Evolutionary conservation across 2,113 vertebrate species (phyloP), one percentile per base, ranked within the genome.

Genomic region (Lophius piscatorius): DNA sequence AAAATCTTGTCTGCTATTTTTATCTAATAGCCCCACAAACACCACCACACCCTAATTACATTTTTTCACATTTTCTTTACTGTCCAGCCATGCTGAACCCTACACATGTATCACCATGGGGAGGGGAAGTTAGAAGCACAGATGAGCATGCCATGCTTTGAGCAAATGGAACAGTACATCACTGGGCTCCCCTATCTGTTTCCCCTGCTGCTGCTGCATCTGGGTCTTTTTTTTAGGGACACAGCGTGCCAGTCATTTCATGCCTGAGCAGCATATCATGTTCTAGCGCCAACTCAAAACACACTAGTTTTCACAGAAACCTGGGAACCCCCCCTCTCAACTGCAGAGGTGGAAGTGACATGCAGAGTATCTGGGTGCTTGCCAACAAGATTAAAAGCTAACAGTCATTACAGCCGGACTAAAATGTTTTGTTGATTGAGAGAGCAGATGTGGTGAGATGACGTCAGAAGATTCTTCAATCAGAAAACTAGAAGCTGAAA

Each of bases 141-240:
- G 50, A 26, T 22, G 42, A 51, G 54, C 47, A 44, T 9, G 39
- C 47, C 60, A 63, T 36, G 69, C 64, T 54, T 41, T 9, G 46
- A 74, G 68, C 71, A 73, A 61, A 67, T 62, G 42, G 51, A 39
- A 60, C 39, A 61, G 59, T 14, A 14, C 76, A 57, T 57, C 61
- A 33, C 0, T 42, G 50, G 48, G 29, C 24, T 51, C 33, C 50
- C 51, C 29, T 10, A 28, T 28, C 66, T 13, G 18, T 55, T 34
- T 55, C 38, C 36, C 41, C 54, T 39, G 36, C 29, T 42, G 42
- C 23, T 42, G 47, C 63, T 28, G 26, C 60, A 50, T 67, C 36
- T 62, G 44, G 51, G 55, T 59, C 61, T 69, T 50, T 56, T 55
- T 64, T 49, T 71, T 63, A 54, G 60, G 65, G 61, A 74, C 73